Percentiles rank a stretch among this genome's conserved stretches.
phyloP scores from a whole-genome alignment of 2,888 invertebrate species.

The Acholoe squamosa region DNA sequence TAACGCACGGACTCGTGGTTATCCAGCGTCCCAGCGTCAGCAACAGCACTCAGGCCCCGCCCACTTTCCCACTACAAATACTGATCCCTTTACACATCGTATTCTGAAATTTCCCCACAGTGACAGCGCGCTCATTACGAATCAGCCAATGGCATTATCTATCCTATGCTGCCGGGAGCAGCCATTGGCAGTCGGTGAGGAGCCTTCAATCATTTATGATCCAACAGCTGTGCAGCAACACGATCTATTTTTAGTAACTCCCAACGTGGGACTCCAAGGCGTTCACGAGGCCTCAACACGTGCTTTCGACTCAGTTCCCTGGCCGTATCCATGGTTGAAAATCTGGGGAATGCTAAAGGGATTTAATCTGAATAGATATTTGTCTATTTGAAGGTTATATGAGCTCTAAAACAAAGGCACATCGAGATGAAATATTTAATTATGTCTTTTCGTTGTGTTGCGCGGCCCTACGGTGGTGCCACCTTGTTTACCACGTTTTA shows the following conservation, averaged over 20 bases:
- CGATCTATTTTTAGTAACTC: constrained; percentile 34
- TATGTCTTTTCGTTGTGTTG: not conserved
- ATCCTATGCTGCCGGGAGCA: too few species aligned
- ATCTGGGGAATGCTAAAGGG: not conserved
- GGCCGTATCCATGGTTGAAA: not conserved
- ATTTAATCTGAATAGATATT: not conserved
- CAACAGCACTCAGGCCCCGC: too few species aligned
- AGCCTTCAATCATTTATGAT: constrained; percentile 41
- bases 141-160: too few species aligned
- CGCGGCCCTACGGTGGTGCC: constrained; percentile 60
- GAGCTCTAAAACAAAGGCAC: not conserved
- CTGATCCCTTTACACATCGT: too few species aligned
- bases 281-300: not conserved
- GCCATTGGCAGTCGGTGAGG: not conserved
- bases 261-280: constrained; percentile 32
- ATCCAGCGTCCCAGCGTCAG: too few species aligned
- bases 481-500: constrained; percentile 62
- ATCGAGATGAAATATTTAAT: constrained; percentile 32
- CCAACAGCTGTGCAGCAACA: constrained; percentile 49
- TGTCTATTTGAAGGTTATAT: not conserved
- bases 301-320: not conserved
- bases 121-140: too few species aligned
- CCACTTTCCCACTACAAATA: too few species aligned
- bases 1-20: too few species aligned
- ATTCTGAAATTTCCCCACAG: too few species aligned